Conservation (phyloP, 2,888 invertebrate species). For the Electrophaes corylata region DNA sequence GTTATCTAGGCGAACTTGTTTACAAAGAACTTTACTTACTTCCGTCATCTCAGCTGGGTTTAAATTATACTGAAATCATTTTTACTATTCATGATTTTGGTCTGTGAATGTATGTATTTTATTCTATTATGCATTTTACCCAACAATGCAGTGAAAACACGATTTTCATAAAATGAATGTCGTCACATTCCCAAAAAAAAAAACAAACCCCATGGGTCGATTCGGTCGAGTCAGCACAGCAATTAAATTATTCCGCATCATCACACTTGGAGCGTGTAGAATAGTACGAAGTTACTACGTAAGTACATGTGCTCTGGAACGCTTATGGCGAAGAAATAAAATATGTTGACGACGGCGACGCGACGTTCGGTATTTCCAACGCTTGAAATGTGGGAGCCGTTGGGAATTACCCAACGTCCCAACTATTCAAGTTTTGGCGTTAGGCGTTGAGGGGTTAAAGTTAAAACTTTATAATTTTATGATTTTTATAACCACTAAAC, state of each 20-base stretch:
- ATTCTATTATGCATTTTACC: background rate
- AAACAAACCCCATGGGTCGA: slow-evolving; percentile 43
- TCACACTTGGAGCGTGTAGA: slow-evolving; percentile 50
- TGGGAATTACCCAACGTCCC: background rate
- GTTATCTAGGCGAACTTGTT: no score
- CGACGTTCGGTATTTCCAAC: slow-evolving; percentile 13
- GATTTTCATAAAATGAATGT: background rate
- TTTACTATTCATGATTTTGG: no score
- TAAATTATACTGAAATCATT: no score
- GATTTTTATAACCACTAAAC: no score
- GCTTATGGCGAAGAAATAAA: slow-evolving; percentile 10
- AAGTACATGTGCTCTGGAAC: slow-evolving; percentile 3
- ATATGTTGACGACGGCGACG: slow-evolving; percentile 7
- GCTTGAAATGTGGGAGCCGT: slow-evolving; percentile 5
- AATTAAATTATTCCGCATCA: slow-evolving; percentile 78
- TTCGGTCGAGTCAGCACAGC: slow-evolving; percentile 60
- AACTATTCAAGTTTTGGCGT: background rate
- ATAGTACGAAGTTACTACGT: slow-evolving; percentile 8
- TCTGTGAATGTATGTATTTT: no score
- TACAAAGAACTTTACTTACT: no score
- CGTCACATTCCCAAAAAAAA: slow-evolving; percentile 24
- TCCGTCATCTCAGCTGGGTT: no score
- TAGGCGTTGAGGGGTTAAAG: background rate
- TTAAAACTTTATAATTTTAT: background rate
- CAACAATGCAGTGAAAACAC: background rate